Evolutionary conservation across 2,113 vertebrate genomes (phyloP), one percentile per base, ranked within the genome.

Genomic region (Hippocampus barbouri): DNA sequence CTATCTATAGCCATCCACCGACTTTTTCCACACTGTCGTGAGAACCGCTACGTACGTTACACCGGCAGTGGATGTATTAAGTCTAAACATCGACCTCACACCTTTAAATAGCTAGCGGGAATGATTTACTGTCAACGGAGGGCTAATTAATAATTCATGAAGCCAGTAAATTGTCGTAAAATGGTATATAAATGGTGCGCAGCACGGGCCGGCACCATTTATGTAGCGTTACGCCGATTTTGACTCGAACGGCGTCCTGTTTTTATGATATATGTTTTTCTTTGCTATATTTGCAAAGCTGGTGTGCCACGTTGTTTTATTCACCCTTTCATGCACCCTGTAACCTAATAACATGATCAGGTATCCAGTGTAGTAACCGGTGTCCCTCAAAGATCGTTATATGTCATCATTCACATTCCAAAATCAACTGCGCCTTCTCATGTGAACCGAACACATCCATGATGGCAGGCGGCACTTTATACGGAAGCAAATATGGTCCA

Each of bases 111-210:
- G 71, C 72, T 65, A 53, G 9, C 23, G 71, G 76, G 51, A 70
- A 65, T 75, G 73, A 23, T 61, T 68, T 79, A 18, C 34, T 40
- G 60, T 34, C 30, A 65, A 80, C 60, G 21, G 59, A 72, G 38
- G 25, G 8, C 64, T 70, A 21, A 83, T 88, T 45, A 68, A 78
- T 73, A 60, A 78, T 83, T 16, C 49, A 77, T 75, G 47, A 68
- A 53, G 25, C 56, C 30, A 62, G 59, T 68, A 71, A 79, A 82
- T 65, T 63, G 23, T 72, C 73, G 57, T 63, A 68, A 61, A 51
- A 61, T 10, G 2, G 2, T 47, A 65, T n/a, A n/a, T n/a, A n/a
- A n/a, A n/a, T n/a, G n/a, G n/a, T 43, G 2, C 2, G 7, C 43
- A 30, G 30, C 20, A 5, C 34, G 4, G 41, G 41, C 43, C n/a